Percentiles rank a stretch among this genome's conserved stretches.
These are phyloP conservation scores for Albula glossodonta DNA, from an alignment of 2,113 vertebrate species.

Conservation along the genomic window DNA sequence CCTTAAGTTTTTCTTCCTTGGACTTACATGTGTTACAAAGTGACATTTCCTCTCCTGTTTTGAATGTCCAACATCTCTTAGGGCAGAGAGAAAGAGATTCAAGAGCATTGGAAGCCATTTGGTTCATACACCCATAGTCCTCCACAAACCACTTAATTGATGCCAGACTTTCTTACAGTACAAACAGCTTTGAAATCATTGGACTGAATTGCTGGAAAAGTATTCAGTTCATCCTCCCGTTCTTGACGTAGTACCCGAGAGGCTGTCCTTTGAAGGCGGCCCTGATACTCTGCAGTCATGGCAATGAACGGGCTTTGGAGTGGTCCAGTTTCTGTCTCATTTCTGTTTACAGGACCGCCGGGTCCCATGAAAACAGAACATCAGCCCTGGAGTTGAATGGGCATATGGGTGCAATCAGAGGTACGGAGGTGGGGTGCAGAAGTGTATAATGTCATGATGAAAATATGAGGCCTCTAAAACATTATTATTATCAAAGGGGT, in stretches of 20 bases:
- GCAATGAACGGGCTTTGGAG: neutral
- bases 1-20: neutral
- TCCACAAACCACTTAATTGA: conserved; percentile 14
- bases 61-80: conserved; percentile 3
- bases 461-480: neutral
- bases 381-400: neutral
- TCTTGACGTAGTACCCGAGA: neutral
- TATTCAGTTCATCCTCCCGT: conserved; percentile 5
- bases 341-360: neutral
- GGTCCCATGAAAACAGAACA: conserved; percentile 3
- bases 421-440: neutral
- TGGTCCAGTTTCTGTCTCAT: neutral
- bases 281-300: neutral
- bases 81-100: neutral
- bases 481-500: too few species aligned
- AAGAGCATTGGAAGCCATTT: conserved; percentile 6
- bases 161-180: conserved; percentile 22
- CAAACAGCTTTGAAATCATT: neutral
- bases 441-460: neutral
- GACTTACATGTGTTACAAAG: neutral
- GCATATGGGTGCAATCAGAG: conserved; percentile 17
- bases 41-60: conserved; percentile 9
- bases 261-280: neutral
- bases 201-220: neutral
- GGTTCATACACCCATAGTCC: neutral